Evolutionary conservation across 64 coral and sea anemone genomes (phyloP).

Genomic region (Montipora cactus): DNA sequence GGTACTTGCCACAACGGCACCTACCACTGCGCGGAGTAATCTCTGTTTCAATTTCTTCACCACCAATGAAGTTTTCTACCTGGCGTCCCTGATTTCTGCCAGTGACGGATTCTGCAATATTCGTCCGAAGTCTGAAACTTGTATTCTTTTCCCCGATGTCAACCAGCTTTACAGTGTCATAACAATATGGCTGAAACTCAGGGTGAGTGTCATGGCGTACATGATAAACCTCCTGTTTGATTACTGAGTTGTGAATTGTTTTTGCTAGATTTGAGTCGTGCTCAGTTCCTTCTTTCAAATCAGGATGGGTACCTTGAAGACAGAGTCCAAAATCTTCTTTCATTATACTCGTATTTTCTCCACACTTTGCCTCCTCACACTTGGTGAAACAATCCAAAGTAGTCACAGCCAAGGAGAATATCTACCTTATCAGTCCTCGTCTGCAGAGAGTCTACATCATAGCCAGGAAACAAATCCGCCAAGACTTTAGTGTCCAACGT

Average conservation of each 20-base stretch:
- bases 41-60: slow-evolving; percentile 67
- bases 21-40: slow-evolving; percentile 59
- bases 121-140: not conserved
- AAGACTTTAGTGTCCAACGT: slow-evolving; percentile 46
- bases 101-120: slow-evolving; percentile 23
- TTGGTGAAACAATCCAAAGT: slow-evolving; percentile 38
- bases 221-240: slow-evolving; percentile 28
- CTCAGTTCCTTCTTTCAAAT: slow-evolving; percentile 41
- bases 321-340: slow-evolving; percentile 54
- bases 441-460: slow-evolving; percentile 54
- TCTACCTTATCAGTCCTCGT: slow-evolving; percentile 43
- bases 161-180: not conserved
- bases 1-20: not conserved
- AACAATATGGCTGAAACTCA: slow-evolving; percentile 6
- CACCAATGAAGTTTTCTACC: slow-evolving; percentile 39
- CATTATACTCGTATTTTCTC: slow-evolving; percentile 54
- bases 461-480: slow-evolving; percentile 56
- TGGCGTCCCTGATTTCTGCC: not conserved
- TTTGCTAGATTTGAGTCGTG: slow-evolving; percentile 58
- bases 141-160: not conserved
- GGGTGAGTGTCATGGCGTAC: slow-evolving; percentile 24
- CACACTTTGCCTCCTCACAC: slow-evolving; percentile 42
- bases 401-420: slow-evolving; percentile 64
- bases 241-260: slow-evolving; percentile 38
- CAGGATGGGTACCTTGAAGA: slow-evolving; percentile 54